Evolutionary conservation across 2,797 vertebrate genomes (phyloP), one percentile per base, ranked within the genome.

Genomic region (Scleropages formosus): DNA sequence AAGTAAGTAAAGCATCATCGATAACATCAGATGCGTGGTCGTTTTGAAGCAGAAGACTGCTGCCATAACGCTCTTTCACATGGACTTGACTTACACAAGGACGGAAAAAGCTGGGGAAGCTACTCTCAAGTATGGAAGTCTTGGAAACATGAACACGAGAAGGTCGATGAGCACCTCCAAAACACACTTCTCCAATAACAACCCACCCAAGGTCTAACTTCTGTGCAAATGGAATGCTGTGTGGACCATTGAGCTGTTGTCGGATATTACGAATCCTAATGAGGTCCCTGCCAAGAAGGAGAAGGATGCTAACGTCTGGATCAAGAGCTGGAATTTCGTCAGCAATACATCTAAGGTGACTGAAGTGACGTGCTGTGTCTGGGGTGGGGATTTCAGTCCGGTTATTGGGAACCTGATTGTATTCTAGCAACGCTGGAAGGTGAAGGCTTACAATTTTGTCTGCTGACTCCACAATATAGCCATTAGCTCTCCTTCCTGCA

Each of bases 381-480:
- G 69, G 24, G 11, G 69, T 31, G 15, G 49, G 24, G 15, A 71
- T 71, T n/a, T 71, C 51, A 13, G 22, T 11, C 20, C 51, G 11
- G 15, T 71, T 31, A 20, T 69, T 49, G 26, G 67, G 44, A 8
- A 69, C 44, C 22, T 22, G 44, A 51, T 69, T 69, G 10, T 67
- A 69, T 20, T 73, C 72, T 2, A 73, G 39, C 0, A 73, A 72
- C 0, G 27, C 73, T 1, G 67, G 67, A 22, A 69, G 67, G 6
- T 67, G 46, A 24, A 69, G 1, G 12, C n/a, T 22, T 1, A 24
- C 20, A n/a, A 51, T 69, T 6, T 20, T 46, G 47, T 69, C 67
- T 0, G 49, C 7, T 1, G 67, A 69, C 67, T 69, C 46, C 10
- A 51, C n/a, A 2, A 13, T 51, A 18, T 51, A 69, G 4, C 46